A percentile compares a stretch with the other conserved stretches of the same genome.
These are phyloP conservation scores for Sciurus niger DNA, from an alignment of 2,113 vertebrate species.

Conservation along the genomic window DNA sequence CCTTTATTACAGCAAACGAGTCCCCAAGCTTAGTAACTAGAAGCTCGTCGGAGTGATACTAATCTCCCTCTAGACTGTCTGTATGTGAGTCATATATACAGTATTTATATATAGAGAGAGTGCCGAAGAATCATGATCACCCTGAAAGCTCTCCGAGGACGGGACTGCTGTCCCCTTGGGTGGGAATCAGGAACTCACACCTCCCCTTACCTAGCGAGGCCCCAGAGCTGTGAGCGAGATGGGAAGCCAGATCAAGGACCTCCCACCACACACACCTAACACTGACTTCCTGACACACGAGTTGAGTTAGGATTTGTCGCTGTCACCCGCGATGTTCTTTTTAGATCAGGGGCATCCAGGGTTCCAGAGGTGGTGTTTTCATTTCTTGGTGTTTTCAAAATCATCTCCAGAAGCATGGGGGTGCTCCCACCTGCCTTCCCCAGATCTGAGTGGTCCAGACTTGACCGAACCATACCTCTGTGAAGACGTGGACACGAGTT, in stretches of 20 bases:
- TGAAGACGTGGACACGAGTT: neutral
- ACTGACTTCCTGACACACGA: neutral
- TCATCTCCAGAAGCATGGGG: conserved; percentile 55
- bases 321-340: neutral
- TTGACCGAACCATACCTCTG: neutral
- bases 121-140: conserved; percentile 71
- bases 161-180: neutral
- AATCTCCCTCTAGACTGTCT: conserved; percentile 88
- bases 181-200: neutral
- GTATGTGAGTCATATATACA: conserved; percentile 91
- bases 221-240: neutral
- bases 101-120: conserved; percentile 92
- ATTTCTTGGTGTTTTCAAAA: conserved; percentile 1
- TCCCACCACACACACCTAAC: neutral
- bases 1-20: conserved; percentile 85
- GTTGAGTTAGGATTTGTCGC: neutral
- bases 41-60: conserved; percentile 84
- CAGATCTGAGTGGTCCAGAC: neutral
- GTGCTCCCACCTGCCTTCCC: neutral
- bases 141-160: neutral
- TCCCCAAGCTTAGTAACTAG: conserved; percentile 80
- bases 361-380: conserved; percentile 1
- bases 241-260: neutral
- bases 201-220: neutral
- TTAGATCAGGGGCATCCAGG: neutral